Evolutionary conservation across 2,113 vertebrate species (phyloP).

Genomic region (Furnarius figulus): DNA sequence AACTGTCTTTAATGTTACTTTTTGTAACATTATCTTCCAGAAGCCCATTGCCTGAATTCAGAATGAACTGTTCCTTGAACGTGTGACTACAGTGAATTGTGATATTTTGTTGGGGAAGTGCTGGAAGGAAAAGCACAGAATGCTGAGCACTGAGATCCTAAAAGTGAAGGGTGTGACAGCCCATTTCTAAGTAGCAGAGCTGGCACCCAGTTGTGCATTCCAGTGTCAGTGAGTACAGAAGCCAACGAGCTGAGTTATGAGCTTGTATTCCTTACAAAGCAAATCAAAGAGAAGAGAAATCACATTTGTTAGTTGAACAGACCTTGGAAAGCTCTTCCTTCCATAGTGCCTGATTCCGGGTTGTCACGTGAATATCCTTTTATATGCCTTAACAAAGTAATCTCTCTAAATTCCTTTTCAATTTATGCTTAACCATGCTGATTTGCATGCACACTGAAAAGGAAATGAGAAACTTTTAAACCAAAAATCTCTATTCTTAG

Average conservation of each 20-base stretch:
- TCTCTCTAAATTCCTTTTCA: slow-evolving; percentile 15
- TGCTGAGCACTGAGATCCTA: not conserved
- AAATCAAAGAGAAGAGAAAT: not conserved
- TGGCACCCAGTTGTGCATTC: not conserved
- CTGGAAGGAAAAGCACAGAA: not conserved
- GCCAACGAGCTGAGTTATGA: not conserved
- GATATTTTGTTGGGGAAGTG: not conserved
- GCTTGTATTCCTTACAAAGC: not conserved
- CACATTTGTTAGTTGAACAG: not conserved
- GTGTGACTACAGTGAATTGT: not conserved
- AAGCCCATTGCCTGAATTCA: not conserved
- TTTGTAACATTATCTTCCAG: not conserved
- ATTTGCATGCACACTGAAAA: slow-evolving; percentile 8
- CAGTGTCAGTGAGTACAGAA: not conserved
- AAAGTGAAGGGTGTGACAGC: not conserved
- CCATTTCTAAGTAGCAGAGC: not conserved
- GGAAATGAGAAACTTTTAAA: slow-evolving; percentile 23
- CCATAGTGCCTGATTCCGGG: not conserved
- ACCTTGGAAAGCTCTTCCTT: slow-evolving; percentile 6
- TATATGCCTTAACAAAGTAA: slow-evolving; percentile 5
- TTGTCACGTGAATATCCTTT: slow-evolving; percentile 22
- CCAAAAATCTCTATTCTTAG: not conserved
- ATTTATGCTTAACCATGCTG: slow-evolving; percentile 13
- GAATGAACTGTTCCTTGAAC: not conserved
- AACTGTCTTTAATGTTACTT: not conserved